phyloP scores from a whole-genome alignment of 35 echinoderm and acorn worm species.

The Diadema setosum region DNA sequence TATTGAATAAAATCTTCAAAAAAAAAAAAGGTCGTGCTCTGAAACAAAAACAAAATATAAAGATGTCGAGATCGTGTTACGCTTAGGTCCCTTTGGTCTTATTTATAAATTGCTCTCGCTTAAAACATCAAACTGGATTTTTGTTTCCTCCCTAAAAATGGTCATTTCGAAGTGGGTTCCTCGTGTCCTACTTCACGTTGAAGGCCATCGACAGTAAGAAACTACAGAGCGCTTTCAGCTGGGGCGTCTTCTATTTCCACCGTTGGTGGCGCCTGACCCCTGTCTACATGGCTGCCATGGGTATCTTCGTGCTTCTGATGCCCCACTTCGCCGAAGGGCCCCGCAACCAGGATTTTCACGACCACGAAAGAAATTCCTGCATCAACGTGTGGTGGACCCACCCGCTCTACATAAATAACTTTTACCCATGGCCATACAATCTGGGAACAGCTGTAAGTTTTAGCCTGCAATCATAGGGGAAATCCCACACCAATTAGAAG shows the following conservation, averaged over 20 bases:
- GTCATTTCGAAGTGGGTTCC: constrained; percentile 62
- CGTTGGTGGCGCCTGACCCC: constrained; percentile 81
- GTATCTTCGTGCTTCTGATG: constrained; percentile 31
- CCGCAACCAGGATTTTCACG: not conserved
- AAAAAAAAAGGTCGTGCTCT: no score
- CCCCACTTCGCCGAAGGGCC: constrained; percentile 54
- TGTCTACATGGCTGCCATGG: constrained; percentile 57
- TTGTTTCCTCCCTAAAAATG: not conserved
- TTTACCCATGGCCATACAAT: not conserved
- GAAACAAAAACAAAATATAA: no score
- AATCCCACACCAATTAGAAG: no score
- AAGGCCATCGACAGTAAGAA: constrained; percentile 40
- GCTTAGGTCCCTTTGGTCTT: no score
- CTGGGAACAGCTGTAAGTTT: not conserved
- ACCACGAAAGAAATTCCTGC: not conserved
- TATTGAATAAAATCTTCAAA: no score
- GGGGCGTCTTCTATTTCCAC: constrained; percentile 84
- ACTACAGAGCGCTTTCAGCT: constrained; percentile 27
- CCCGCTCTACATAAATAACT: constrained; percentile 81
- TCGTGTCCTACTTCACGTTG: constrained; percentile 66
- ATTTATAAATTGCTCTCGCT: no score
- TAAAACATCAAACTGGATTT: no score
- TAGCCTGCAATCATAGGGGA: no score
- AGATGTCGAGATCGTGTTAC: no score
- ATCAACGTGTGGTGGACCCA: constrained; percentile 74